Evolutionary conservation across 2,113 vertebrate species (phyloP).

Genomic region (Hippoglossus stenolepis): DNA sequence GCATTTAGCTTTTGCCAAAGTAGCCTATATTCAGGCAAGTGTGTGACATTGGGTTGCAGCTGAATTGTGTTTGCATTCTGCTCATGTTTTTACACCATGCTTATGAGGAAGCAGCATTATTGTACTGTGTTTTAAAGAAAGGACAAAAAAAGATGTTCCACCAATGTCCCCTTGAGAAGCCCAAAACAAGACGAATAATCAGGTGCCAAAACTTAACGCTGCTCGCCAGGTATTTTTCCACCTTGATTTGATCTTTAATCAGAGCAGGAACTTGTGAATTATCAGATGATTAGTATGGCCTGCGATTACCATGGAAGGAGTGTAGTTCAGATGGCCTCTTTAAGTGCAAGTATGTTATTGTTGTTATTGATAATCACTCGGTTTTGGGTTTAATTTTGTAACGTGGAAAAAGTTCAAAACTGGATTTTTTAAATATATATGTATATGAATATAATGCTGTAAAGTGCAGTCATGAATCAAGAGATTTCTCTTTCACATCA

Average conservation of each 20-base stretch:
- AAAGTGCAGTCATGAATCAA: constrained; percentile 77
- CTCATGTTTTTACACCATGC: constrained; percentile 27
- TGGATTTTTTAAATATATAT: constrained; percentile 77
- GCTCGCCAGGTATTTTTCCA: constrained; percentile 26
- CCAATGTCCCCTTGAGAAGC: not conserved
- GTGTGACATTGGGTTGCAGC: constrained; percentile 29
- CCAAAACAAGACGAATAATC: constrained; percentile 26
- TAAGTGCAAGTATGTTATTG: constrained; percentile 73
- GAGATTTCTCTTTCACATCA: constrained; percentile 80
- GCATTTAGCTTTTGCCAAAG: constrained; percentile 47
- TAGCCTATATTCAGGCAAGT: not conserved
- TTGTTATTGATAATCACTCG: constrained; percentile 75
- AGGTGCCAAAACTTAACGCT: constrained; percentile 62
- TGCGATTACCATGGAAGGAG: constrained; percentile 58
- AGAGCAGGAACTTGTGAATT: constrained; percentile 44
- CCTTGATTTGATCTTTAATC: constrained; percentile 36
- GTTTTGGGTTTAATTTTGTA: constrained; percentile 78
- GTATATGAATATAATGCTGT: constrained; percentile 80
- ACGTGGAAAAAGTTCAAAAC: constrained; percentile 75
- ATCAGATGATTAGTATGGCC: constrained; percentile 41
- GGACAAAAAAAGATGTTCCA: not conserved
- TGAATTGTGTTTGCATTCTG: constrained; percentile 21
- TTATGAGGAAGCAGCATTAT: constrained; percentile 33
- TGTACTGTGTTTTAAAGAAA: constrained; percentile 15
- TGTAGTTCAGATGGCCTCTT: constrained; percentile 79